phyloP scores from a whole-genome alignment of 2,797 vertebrate genomes.

The Arrhamphus sclerolepis region DNA sequence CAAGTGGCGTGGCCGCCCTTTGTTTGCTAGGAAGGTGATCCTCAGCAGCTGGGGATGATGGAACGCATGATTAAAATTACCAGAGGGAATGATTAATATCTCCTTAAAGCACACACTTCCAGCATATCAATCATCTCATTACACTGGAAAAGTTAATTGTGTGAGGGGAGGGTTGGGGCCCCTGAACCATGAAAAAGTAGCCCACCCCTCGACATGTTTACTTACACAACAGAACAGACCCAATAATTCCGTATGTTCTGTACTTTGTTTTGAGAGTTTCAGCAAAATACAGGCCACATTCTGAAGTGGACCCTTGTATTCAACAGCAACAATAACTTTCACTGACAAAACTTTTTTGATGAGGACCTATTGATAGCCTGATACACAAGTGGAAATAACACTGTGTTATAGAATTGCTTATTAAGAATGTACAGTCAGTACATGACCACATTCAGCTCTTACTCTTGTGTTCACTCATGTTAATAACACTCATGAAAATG shows the following conservation, averaged over 20 bases:
- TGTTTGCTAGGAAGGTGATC: slow-evolving; percentile 99
- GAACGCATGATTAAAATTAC: slow-evolving; percentile 99
- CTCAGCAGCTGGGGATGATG: slow-evolving; percentile 98
- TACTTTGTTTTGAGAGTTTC: slow-evolving; percentile 74
- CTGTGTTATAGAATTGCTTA: neutral
- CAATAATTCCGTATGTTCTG: slow-evolving; percentile 83
- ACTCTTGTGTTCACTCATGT: slow-evolving; percentile 11
- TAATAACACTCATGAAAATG: slow-evolving; percentile 25
- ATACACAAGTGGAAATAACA: slow-evolving; percentile 7
- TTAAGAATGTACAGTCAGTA: slow-evolving; percentile 15
- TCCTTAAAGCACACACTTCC: slow-evolving; percentile 99
- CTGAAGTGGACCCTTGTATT: slow-evolving; percentile 32
- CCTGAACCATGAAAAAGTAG: slow-evolving; percentile 97
- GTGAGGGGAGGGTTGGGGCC: slow-evolving; percentile 94
- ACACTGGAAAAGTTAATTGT: slow-evolving; percentile 97
- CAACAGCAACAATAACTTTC: slow-evolving; percentile 4
- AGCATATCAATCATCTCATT: slow-evolving; percentile 99
- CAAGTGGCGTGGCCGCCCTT: slow-evolving; percentile 91
- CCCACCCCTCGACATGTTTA: slow-evolving; percentile 99
- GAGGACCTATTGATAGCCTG: slow-evolving; percentile 11
- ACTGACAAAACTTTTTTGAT: slow-evolving; percentile 39
- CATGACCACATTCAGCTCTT: slow-evolving; percentile 5
- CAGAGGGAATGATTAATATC: slow-evolving; percentile 99
- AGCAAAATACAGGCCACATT: slow-evolving; percentile 45
- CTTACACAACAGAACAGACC: slow-evolving; percentile 90